A percentile compares a stretch with the other conserved stretches of the same genome.
phyloP scores from a whole-genome alignment of 2,797 vertebrate species.

The Manis crassicaudata region DNA sequence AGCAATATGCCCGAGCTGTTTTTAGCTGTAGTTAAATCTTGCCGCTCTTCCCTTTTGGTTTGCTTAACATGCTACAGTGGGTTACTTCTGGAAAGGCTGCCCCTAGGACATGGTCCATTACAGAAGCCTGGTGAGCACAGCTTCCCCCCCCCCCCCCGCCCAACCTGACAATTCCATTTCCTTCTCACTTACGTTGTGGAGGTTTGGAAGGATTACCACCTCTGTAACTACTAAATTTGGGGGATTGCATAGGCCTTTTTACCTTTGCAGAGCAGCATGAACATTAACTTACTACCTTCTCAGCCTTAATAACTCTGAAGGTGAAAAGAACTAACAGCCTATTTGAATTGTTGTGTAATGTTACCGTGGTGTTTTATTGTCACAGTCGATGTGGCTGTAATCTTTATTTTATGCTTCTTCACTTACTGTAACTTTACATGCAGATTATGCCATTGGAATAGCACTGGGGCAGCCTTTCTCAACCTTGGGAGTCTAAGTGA shows the following conservation, averaged over 20 bases:
- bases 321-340: not conserved
- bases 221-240: not conserved
- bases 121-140: not conserved
- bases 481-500: not conserved
- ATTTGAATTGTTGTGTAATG: not conserved
- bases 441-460: not conserved
- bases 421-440: not conserved
- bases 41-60: not conserved
- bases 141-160: not conserved
- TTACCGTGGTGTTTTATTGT: not conserved
- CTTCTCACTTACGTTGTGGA: not conserved
- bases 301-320: not conserved
- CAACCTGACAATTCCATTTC: accelerated
- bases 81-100: not conserved
- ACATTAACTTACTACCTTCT: not conserved
- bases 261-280: not conserved
- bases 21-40: not conserved
- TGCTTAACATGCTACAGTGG: not conserved
- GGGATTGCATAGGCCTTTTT: not conserved
- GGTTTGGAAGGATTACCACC: not conserved
- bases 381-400: not conserved
- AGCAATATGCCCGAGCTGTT: not conserved
- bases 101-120: not conserved
- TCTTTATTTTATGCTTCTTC: not conserved
- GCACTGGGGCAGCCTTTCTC: not conserved